Evolutionary conservation across 2,888 invertebrate genomes (phyloP).

Genomic region (Baccha elongata): DNA sequence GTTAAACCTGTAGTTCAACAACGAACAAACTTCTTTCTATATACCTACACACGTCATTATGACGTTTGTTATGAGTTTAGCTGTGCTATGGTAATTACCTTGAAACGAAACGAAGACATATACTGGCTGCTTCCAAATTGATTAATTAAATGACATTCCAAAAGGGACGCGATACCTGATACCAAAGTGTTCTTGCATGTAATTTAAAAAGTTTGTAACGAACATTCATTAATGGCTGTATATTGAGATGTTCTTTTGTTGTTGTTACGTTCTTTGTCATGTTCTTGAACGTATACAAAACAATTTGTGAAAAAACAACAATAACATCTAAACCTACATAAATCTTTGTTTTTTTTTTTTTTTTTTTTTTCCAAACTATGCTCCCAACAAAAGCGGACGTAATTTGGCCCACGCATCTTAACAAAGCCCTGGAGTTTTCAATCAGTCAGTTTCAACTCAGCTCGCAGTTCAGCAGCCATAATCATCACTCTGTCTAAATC

Average conservation of each 20-base stretch:
- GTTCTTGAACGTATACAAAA: neutral
- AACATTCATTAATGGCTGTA: constrained; percentile 8
- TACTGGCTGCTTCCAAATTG: neutral
- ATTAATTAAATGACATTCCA: constrained; percentile 16
- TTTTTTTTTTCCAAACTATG: neutral
- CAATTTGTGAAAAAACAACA: constrained; percentile 1
- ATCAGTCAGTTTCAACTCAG: constrained; percentile 33
- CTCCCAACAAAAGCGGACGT: constrained; percentile 49
- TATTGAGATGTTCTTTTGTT: constrained; percentile 13
- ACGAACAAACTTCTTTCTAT: neutral
- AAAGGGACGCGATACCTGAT: neutral
- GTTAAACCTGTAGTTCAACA: constrained; percentile 7
- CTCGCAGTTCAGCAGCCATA: neutral
- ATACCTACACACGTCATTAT: neutral
- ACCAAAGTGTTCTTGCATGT: neutral
- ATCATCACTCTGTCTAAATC: constrained; percentile 20
- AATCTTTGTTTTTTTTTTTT: neutral
- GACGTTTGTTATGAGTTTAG: constrained; percentile 6
- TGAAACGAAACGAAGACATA: constrained; percentile 7
- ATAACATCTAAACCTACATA: constrained; percentile 5
- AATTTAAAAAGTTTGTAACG: neutral
- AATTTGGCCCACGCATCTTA: constrained; percentile 56
- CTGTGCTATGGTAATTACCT: neutral
- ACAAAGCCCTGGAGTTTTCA: constrained; percentile 29
- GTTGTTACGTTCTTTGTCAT: constrained; percentile 10